Percentiles rank a stretch among this genome's conserved stretches.
phyloP scores from a whole-genome alignment of 2,888 invertebrate species.

The Dryococelus australis region DNA sequence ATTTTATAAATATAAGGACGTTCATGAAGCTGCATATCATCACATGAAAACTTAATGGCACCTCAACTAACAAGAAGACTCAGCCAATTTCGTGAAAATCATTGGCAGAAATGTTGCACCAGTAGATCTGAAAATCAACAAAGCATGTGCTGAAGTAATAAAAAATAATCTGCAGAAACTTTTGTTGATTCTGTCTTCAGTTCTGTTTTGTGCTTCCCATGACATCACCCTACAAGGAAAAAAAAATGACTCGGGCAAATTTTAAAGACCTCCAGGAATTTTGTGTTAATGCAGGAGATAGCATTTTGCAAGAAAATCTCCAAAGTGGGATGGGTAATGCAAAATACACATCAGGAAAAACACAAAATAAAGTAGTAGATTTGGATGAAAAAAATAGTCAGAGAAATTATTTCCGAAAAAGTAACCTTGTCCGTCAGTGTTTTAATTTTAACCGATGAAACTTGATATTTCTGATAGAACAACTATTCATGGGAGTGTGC shows the following conservation, averaged over 20 bases:
- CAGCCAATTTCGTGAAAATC: too few relatives aligned
- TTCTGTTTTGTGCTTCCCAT: slow-evolving; percentile 33
- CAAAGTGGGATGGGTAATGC: slow-evolving; percentile 12
- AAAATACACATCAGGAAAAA: slow-evolving; percentile 29
- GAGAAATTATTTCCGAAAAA: slow-evolving; percentile 43
- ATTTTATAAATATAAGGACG: too few relatives aligned
- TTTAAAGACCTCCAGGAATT: slow-evolving; percentile 30
- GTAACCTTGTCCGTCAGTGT: slow-evolving; percentile 41
- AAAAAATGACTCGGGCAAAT: not conserved
- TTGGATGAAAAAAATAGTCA: slow-evolving; percentile 46
- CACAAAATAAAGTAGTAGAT: slow-evolving; percentile 47
- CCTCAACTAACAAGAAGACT: too few relatives aligned
- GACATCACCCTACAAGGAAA: slow-evolving; percentile 34
- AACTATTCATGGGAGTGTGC: slow-evolving; percentile 49
- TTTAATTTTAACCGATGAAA: slow-evolving; percentile 51
- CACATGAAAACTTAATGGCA: too few relatives aligned
- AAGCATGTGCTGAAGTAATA: not conserved
- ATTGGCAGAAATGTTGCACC: too few relatives aligned
- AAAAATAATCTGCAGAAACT: slow-evolving; percentile 24
- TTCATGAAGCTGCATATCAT: too few relatives aligned
- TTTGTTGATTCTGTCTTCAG: slow-evolving; percentile 10
- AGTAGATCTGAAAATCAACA: not conserved
- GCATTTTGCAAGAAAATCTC: not conserved
- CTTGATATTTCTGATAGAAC: slow-evolving; percentile 51
- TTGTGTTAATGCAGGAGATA: slow-evolving; percentile 22